A percentile compares a stretch with the other conserved stretches of the same genome.
Conservation (phyloP, 1,140 invertebrate species). For the Zaprionus inermis region DNA sequence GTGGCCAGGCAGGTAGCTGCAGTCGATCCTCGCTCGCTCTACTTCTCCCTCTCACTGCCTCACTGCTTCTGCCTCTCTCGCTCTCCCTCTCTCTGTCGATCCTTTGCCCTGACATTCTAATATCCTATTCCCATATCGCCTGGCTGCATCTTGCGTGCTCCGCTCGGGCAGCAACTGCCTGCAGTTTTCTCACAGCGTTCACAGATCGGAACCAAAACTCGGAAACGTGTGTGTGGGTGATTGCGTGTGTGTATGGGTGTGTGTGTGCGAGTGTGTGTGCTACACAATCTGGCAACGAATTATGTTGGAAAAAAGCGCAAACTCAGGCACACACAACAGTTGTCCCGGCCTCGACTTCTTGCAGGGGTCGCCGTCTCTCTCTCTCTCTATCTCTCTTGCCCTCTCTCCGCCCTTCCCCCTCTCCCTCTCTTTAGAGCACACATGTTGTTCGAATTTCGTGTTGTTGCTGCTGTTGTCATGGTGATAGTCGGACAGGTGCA, state of each 20-base stretch:
- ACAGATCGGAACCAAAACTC: conserved; percentile 54
- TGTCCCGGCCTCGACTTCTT: conserved; percentile 38
- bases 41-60: background rate
- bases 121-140: conserved; percentile 69
- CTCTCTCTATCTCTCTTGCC: conserved; percentile 20
- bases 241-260: conserved; percentile 30
- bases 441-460: conserved; percentile 69
- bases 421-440: conserved; percentile 45
- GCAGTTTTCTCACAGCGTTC: conserved; percentile 71
- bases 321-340: conserved; percentile 60
- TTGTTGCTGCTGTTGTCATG: conserved; percentile 71
- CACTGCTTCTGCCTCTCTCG: background rate
- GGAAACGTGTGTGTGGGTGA: conserved; percentile 72
- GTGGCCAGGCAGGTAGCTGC: conserved; percentile 69
- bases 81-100: conserved; percentile 17
- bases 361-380: conserved; percentile 40
- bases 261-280: conserved; percentile 26
- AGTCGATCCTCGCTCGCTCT: conserved; percentile 4
- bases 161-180: conserved; percentile 26
- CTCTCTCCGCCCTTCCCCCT: background rate
- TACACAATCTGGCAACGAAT: conserved; percentile 64
- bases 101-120: conserved; percentile 58
- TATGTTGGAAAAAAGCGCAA: conserved; percentile 55
- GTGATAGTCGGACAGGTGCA: conserved; percentile 81
- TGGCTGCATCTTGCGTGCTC: conserved; percentile 66